Evolutionary conservation across 92 coral and sea anemone species (phyloP), one percentile per base, ranked within the genome.

Genomic region (Phenganax stokvisi): DNA sequence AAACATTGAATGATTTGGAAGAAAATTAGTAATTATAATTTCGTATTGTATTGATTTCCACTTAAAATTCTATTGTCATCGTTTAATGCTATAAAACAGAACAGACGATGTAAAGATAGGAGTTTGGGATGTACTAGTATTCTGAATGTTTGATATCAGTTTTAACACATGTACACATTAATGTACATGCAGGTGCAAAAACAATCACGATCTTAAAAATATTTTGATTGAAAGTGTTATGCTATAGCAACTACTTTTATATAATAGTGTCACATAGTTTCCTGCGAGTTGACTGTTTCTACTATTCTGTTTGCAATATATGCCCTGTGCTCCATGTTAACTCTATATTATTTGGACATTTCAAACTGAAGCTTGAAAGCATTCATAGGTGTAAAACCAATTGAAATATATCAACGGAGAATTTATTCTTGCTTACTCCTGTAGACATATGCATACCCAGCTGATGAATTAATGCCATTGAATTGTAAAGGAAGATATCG

Each of bases 391-490:
- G 65, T 59, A 1, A 20, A 59, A 59, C 62, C 44, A 55, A 11
- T 10, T 51, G 59, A 16, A 52, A n/a, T 25, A 6, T 25, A 29
- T 76, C 11, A 76, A 55, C 15, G 2, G 47, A 7, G 27, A n/a
- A 7, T 29, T 13, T 54, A 13, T 62, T 29, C 52, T 74, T 74
- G 54, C 29, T 59, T 15, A 30, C n/a, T 76, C 67, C 82, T 84
- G 30, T 76, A 94, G 98, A 81, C 76, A 64, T 86, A 89, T 90
- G 98, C 98, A 37, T 94, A 94, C 74, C 98, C 98, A 51, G 98
- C 98, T 11, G 98, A 94, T 85, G 98, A 94, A 84, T 85, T 94
- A 62, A 94, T 94, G 98, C 98, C 98, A n/a, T 81, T 94, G 28
- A 92, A 91, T 83, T 94, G 98, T 72, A 94, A 92, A 82, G 98